Evolutionary conservation across 2,113 vertebrate genomes (phyloP), one percentile per base, ranked within the genome.

Genomic region (Psilopogon haemacephalus): DNA sequence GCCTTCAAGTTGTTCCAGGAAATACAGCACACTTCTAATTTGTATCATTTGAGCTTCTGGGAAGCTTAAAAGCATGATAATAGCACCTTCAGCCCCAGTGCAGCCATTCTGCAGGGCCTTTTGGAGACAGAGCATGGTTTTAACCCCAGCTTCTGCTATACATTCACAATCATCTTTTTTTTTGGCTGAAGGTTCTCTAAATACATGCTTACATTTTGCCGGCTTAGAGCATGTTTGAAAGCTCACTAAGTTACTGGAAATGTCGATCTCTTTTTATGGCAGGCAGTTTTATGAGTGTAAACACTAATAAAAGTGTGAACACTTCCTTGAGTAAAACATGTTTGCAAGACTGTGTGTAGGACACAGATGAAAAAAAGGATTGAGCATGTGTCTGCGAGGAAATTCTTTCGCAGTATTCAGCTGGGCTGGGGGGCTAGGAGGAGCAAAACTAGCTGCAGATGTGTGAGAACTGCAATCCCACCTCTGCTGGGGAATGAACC

Each of bases 1-100:
- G 67, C 52, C 52, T 55, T 95, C 81, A 94, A 32, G 65, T 78
- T 28, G 40, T 86, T 81, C 81, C 81, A 86, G 89, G 73, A 94
- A 93, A 67, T 26, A 26, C 28, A 67, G 40, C 24, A 15, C 9
- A 3, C 50, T 84, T 84, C 35, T 86, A 71, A 84, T 71, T 74
- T 37, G 15, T 50, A 15, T 35, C 4, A 19, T 81, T 71, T 78
- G 86, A 59, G 46, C 24, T 70, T 63, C 56, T 55, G 46, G 90
- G 77, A 84, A 81, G 56, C 56, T 92, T 71, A 71, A 91, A 91
- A 95, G 80, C 71, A 73, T 60, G 60, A 60, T 90, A 82, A 95
- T 69, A 74, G 40, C 67, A 63, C 42, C 14, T 50, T 32, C 0
- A 2, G 74, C 30, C 63, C 60, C 50, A 40, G 0, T 15, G 46